Percentiles rank a stretch among this genome's conserved stretches.
phyloP scores from a whole-genome alignment of 2,113 vertebrate species.

The Sorex araneus region DNA sequence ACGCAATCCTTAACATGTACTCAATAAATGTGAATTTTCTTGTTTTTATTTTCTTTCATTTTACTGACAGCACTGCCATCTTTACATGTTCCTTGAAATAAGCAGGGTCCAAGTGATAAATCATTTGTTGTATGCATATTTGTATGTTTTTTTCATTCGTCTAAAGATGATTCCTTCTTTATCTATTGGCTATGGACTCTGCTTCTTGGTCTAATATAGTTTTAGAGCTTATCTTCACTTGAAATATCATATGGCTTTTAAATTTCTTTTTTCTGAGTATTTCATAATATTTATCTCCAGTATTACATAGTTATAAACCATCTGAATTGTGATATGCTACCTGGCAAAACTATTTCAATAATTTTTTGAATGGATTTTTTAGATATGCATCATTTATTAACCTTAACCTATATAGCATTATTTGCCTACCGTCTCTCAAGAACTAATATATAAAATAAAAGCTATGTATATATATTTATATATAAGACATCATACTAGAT shows the following conservation, averaged over 20 bases:
- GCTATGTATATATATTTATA: not conserved
- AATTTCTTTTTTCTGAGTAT: slow-evolving; percentile 30
- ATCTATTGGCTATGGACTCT: not conserved
- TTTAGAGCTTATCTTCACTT: slow-evolving; percentile 28
- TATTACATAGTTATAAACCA: not conserved
- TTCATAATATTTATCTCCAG: slow-evolving; percentile 9
- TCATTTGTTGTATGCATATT: not conserved
- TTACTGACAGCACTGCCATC: not conserved
- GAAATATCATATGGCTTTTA: not conserved
- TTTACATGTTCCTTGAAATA: not conserved
- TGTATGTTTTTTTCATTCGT: slow-evolving; percentile 44
- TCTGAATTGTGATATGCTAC: slow-evolving; percentile 1
- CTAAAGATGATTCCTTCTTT: not conserved
- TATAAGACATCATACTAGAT: not conserved
- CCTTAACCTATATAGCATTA: not conserved
- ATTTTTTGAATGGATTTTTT: not conserved
- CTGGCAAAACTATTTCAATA: slow-evolving; percentile 28
- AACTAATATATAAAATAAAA: not conserved
- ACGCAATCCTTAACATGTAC: not conserved
- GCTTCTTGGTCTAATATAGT: slow-evolving; percentile 34
- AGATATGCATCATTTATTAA: not conserved
- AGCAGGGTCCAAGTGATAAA: not conserved
- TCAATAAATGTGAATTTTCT: not conserved
- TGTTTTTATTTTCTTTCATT: slow-evolving; percentile 38
- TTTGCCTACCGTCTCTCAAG: not conserved